These are phyloP conservation scores for Knipowitschia caucasica DNA, from an alignment of 2,797 vertebrate species.

Conservation along the genomic window DNA sequence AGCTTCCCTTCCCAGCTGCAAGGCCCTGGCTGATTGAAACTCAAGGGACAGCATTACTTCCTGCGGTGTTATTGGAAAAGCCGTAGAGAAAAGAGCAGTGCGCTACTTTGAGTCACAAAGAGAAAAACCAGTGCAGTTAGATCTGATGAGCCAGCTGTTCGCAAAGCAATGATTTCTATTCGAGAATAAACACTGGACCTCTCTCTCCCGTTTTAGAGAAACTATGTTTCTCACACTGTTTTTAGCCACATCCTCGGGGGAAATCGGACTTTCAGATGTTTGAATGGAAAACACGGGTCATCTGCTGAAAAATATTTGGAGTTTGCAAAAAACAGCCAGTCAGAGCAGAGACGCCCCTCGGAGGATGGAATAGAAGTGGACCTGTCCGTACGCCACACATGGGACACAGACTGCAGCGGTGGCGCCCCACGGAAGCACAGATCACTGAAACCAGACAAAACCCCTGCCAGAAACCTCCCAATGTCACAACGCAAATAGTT, in stretches of 20 bases:
- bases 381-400: constrained; percentile 32
- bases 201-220: constrained; percentile 34
- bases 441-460: constrained; percentile 27
- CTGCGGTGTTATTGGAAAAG: not conserved
- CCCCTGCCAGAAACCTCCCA: not conserved
- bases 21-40: not conserved
- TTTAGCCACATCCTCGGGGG: constrained; percentile 66
- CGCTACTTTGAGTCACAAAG: not conserved
- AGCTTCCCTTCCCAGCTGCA: not conserved
- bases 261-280: constrained; percentile 11
- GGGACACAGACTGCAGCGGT: constrained; percentile 23
- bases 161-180: constrained; percentile 5
- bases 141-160: not conserved
- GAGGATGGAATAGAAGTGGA: constrained; percentile 30
- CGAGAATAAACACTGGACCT: constrained; percentile 4
- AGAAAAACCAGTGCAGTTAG: not conserved
- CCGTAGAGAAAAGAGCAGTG: not conserved
- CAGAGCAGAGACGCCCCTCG: constrained; percentile 21
- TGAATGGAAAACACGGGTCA: constrained; percentile 2
- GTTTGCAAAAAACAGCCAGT: constrained; percentile 11
- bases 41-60: not conserved
- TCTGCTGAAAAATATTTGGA: constrained; percentile 33
- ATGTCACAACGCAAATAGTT: constrained; percentile 9
- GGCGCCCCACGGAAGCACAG: constrained; percentile 15
- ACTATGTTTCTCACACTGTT: constrained; percentile 69